Conservation (phyloP, 2,888 invertebrate species). For the Iphiclides podalirius region DNA sequence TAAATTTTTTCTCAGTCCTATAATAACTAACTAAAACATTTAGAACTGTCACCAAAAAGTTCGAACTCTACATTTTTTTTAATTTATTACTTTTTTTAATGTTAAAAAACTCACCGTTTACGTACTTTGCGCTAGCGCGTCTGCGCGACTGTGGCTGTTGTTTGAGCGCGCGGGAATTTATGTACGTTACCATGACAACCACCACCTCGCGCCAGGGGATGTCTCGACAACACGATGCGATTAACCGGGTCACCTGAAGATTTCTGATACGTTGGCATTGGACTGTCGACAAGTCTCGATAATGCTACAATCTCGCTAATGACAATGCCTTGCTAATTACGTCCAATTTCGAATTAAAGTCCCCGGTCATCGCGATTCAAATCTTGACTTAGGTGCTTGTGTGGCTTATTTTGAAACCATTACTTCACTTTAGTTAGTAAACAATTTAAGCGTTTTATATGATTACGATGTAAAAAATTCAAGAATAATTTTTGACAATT, state of each 20-base stretch:
- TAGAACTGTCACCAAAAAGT: no score
- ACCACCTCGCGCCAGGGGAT: constrained; percentile 49
- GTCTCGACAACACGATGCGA: constrained; percentile 29
- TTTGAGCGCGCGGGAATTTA: constrained; percentile 53
- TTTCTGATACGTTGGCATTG: constrained; percentile 16
- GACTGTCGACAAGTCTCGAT: constrained; percentile 5
- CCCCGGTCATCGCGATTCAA: no score
- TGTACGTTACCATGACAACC: constrained; percentile 48
- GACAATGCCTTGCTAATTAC: no score
- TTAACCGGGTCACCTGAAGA: constrained; percentile 35
- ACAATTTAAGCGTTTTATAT: no score
- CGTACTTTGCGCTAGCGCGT: constrained; percentile 62
- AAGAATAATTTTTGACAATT: no score
- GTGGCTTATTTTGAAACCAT: not conserved
- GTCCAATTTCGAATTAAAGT: no score
- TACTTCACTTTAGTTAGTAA: no score
- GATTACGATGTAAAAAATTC: no score
- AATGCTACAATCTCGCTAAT: not conserved
- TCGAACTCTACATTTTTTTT: not conserved
- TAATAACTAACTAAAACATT: no score
- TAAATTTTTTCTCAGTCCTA: no score
- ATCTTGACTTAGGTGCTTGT: not conserved
- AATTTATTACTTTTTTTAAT: not conserved
- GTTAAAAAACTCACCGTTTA: constrained; percentile 63
- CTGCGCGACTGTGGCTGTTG: constrained; percentile 55